Percentiles rank a stretch among this genome's conserved stretches.
These are phyloP conservation scores for Lasaia peninsularis DNA, from an alignment of 1,140 invertebrate genomes.

Conservation along the genomic window DNA sequence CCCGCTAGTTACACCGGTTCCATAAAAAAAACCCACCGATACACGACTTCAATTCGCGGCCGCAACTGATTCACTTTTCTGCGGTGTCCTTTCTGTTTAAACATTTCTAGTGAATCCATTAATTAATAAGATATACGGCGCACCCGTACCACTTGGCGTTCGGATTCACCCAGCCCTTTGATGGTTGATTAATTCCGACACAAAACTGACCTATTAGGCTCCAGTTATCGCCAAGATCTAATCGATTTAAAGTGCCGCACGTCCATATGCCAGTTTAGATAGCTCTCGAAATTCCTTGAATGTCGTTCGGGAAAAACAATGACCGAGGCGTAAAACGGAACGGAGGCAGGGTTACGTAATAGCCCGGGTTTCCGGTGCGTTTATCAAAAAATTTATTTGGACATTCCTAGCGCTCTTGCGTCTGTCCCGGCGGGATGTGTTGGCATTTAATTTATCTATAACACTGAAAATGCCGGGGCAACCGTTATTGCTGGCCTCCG, in stretches of 20 bases:
- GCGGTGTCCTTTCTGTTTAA: constrained; percentile 64
- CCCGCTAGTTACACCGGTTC: too few relatives aligned
- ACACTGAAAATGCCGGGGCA: constrained; percentile 58
- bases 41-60: background rate
- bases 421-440: constrained; percentile 51
- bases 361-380: constrained; percentile 64
- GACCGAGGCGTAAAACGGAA: constrained; percentile 52
- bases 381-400: constrained; percentile 73
- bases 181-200: constrained; percentile 72
- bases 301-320: constrained; percentile 64
- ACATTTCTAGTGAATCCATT: constrained; percentile 69
- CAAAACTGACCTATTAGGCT: constrained; percentile 70
- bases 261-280: constrained; percentile 50
- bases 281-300: constrained; percentile 54
- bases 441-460: constrained; percentile 74
- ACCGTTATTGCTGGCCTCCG: constrained; percentile 54
- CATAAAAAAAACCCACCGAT: too few relatives aligned
- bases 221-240: constrained; percentile 59
- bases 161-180: constrained; percentile 59
- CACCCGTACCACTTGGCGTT: constrained; percentile 48
- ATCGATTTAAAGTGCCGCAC: constrained; percentile 64
- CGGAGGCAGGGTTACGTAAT: constrained; percentile 67
- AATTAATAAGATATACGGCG: constrained; percentile 71
- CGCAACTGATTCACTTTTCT: constrained; percentile 22
- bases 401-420: constrained; percentile 59